Percentiles rank a stretch among this genome's conserved stretches.
phyloP scores from a whole-genome alignment of 2,113 vertebrate genomes.

The Pedetes capensis region DNA sequence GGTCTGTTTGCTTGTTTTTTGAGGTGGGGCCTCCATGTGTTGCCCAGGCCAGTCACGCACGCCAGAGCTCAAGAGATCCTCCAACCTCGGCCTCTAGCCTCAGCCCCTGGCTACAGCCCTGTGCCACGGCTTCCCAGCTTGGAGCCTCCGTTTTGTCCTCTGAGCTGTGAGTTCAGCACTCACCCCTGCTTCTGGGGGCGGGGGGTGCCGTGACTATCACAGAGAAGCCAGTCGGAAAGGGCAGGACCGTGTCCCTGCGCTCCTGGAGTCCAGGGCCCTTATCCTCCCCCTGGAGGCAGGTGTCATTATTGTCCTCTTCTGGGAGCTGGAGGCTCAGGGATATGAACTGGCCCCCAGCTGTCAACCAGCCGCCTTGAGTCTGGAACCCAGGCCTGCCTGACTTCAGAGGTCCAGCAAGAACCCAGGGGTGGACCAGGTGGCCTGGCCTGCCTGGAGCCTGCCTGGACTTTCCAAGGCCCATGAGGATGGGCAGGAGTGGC shows the following conservation, averaged over 20 bases:
- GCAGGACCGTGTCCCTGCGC: background rate
- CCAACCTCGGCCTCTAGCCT: background rate
- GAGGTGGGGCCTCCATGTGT: background rate
- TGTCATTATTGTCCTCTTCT: background rate
- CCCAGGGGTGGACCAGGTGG: no score
- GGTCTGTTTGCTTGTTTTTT: background rate
- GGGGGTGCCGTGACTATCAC: background rate
- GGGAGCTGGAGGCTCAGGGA: background rate
- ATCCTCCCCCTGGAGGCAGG: background rate
- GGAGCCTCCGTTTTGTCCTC: background rate
- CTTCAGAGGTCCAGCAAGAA: no score
- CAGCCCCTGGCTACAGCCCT: background rate
- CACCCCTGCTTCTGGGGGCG: background rate
- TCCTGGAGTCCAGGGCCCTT: background rate
- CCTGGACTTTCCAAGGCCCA: no score
- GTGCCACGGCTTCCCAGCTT: accelerated
- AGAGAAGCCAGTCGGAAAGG: background rate
- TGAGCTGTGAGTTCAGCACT: background rate
- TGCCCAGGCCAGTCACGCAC: background rate
- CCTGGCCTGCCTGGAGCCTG: no score
- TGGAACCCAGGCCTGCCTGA: background rate
- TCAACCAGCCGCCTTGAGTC: background rate
- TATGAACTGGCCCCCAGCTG: background rate
- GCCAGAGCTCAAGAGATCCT: background rate
- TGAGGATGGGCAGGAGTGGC: no score